A percentile compares a stretch with the other conserved stretches of the same genome.
Evolutionary conservation across 2,113 vertebrate species (phyloP).

Genomic region (Hydrochoerus hydrochaeris): DNA sequence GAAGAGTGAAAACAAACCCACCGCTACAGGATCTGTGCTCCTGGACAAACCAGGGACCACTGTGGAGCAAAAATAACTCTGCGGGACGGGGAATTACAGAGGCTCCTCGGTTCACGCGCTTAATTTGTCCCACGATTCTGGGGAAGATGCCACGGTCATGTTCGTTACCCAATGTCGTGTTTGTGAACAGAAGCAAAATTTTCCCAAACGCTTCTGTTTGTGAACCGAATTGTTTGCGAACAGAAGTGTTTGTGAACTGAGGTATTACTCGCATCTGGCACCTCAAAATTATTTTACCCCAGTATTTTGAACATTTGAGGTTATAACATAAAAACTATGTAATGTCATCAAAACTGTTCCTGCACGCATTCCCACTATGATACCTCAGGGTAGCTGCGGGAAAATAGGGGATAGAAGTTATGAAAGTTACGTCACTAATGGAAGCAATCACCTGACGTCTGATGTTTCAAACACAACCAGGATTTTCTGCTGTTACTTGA

Average conservation of each 20-base stretch:
- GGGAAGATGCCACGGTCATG: not conserved
- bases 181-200: not conserved
- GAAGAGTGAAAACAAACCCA: not conserved
- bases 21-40: not conserved
- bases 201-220: not conserved
- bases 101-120: not conserved
- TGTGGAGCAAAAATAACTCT: not conserved
- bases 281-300: conserved; percentile 7
- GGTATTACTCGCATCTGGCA: not conserved
- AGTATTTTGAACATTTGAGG: conserved; percentile 10
- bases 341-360: not conserved
- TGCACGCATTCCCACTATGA: not conserved
- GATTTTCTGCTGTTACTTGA: conserved; percentile 8
- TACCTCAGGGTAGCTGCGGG: not conserved
- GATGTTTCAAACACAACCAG: conserved; percentile 23
- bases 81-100: not conserved
- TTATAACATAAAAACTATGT: conserved; percentile 10
- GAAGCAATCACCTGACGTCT: conserved; percentile 32
- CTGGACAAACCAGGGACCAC: not conserved
- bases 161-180: not conserved
- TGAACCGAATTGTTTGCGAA: no score
- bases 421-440: conserved; percentile 23
- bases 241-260: not conserved
- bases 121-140: not conserved
- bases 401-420: not conserved